Base-by-base conservation (phyloP, 2,888 invertebrate genomes). In the Frankliniella fusca region DNA sequence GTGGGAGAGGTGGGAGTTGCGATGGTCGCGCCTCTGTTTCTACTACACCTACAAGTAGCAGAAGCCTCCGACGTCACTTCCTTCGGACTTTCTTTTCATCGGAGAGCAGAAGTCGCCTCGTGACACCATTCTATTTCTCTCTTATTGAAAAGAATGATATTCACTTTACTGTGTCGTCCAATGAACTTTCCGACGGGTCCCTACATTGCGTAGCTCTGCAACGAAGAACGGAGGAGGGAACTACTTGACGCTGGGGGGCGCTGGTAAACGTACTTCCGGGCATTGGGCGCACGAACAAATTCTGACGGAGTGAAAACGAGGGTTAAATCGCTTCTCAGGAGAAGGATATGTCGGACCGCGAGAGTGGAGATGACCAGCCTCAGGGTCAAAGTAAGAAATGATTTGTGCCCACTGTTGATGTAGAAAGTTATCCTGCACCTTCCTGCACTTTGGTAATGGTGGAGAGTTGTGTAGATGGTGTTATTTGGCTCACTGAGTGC, bases 291-390 rank as follows among this genome's bases (percentile, higher is more conserved):
- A 76, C 70, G 70, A 76, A 76, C 70, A 76, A 76, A 76, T 76
- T 76, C 70, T 76, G 70, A 76, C 70, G 27, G 70, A 84, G 83
- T 83, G 84, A 84, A 85, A 84, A 85, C 85, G 84, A 85, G 85
- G 85, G 84, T 85, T 85, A 85, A 85, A 85, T 85, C 85, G 84
- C 84, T 84, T 84, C 83, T 83, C 83, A 84, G 83, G 84, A 81
- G 82, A 83, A 84, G 84, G 84, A 84, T 85, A 87, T 87, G 87
- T 87, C 87, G 86, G 87, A 87, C 86, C 86, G 87, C 85, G 87
- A 87, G 85, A 87, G 87, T 85, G 86, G 86, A 84, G 87, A 87
- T 86, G 87, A 87, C 84, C 87, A 86, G 86, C 86, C 87, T 85
- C 87, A 87, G 85, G 86, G 86, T 85, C 87, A 87, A 87, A 87